These are phyloP conservation scores for Sebastes diploproa DNA, from an alignment of 2,797 vertebrate species.

Conservation along the genomic window DNA sequence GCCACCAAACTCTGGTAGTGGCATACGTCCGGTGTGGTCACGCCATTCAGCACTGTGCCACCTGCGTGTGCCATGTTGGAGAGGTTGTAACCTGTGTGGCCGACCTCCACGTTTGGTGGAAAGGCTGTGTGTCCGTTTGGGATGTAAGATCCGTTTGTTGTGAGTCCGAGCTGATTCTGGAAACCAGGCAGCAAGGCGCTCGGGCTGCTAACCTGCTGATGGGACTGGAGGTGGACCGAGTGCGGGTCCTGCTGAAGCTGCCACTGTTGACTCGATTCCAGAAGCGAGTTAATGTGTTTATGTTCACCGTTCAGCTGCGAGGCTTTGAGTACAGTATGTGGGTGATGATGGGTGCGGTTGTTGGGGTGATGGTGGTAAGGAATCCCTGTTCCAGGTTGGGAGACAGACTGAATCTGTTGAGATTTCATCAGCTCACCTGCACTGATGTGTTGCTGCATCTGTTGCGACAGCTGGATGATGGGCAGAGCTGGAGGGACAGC, in stretches of 20 bases:
- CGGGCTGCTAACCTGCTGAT: neutral
- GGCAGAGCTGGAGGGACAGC: neutral
- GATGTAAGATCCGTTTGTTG: conserved; percentile 20
- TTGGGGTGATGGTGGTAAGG: conserved; percentile 2
- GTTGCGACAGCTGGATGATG: conserved; percentile 72
- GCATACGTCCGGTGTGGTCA: neutral
- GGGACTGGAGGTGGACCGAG: neutral
- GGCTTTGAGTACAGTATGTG: neutral
- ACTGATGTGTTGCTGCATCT: conserved; percentile 67
- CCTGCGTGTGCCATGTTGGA: neutral
- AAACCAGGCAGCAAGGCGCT: conserved; percentile 11
- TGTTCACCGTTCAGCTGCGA: conserved; percentile 17
- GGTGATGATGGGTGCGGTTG: conserved; percentile 5
- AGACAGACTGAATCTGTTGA: neutral
- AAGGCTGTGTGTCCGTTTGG: conserved; percentile 40
- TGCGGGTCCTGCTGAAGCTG: conserved; percentile 41
- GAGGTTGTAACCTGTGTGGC: conserved; percentile 37
- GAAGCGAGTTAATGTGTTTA: neutral
- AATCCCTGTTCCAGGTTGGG: neutral
- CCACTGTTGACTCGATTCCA: conserved; percentile 43
- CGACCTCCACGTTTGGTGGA: neutral
- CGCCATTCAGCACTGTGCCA: conserved; percentile 3
- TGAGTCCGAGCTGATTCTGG: conserved; percentile 25
- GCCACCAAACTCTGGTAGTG: conserved; percentile 41
- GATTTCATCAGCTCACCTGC: conserved; percentile 7